phyloP scores from a whole-genome alignment of 2,797 vertebrate genomes.

The Typhlichthys subterraneus region DNA sequence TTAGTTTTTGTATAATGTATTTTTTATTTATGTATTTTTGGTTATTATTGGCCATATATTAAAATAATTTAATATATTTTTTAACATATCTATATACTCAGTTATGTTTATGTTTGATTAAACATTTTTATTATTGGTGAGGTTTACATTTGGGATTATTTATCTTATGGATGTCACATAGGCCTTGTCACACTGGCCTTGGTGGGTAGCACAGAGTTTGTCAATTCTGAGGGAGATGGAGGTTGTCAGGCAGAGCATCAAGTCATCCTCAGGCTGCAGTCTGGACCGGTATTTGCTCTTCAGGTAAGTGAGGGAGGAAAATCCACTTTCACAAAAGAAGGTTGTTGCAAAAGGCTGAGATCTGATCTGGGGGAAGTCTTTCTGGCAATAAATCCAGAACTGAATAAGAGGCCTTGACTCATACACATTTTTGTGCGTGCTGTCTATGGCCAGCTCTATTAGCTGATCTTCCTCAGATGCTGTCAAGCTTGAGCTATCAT shows the following conservation, averaged over 20 bases:
- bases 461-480: slow-evolving; percentile 22
- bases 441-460: slow-evolving; percentile 20
- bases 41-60: too few relatives aligned
- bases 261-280: slow-evolving; percentile 12
- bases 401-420: slow-evolving; percentile 14
- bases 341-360: slow-evolving; percentile 16
- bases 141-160: too few relatives aligned
- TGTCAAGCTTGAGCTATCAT: slow-evolving; percentile 1
- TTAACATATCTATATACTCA: too few relatives aligned
- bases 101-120: too few relatives aligned
- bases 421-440: slow-evolving; percentile 10
- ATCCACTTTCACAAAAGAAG: too few relatives aligned
- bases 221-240: slow-evolving; percentile 4
- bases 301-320: slow-evolving; percentile 10
- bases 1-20: too few relatives aligned
- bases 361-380: slow-evolving; percentile 15
- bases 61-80: too few relatives aligned
- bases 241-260: slow-evolving; percentile 9
- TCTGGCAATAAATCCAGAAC: slow-evolving; percentile 25
- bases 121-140: too few relatives aligned
- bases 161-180: too few relatives aligned
- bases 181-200: too few relatives aligned
- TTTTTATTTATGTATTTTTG: too few relatives aligned
- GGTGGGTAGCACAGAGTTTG: neutral
- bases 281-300: slow-evolving; percentile 16